Evolutionary conservation across 2,113 vertebrate species (phyloP).

Genomic region (Sterna hirundo): DNA sequence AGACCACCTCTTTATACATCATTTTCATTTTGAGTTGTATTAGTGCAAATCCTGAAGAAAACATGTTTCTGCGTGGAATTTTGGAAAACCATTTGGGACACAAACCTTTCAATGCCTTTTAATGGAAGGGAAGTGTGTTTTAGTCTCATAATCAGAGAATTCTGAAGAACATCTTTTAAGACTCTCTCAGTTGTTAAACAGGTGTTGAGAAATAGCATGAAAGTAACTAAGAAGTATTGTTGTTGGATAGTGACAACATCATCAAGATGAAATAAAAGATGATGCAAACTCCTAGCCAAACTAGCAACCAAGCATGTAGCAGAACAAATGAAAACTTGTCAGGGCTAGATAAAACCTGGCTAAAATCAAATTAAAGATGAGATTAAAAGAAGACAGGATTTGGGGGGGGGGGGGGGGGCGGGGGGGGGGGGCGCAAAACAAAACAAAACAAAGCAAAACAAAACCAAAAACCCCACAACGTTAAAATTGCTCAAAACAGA

Average conservation of each 20-base stretch:
- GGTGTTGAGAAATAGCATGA: neutral
- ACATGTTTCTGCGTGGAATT: fast-evolving
- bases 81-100: neutral
- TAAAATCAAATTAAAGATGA: neutral
- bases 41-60: neutral
- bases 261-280: neutral
- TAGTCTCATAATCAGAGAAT: neutral
- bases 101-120: neutral
- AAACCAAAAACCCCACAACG: neutral
- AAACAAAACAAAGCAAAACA: neutral
- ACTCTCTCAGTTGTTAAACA: neutral
- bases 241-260: neutral
- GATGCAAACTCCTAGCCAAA: neutral
- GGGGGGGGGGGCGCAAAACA: too few species aligned
- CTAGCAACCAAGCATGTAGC: neutral
- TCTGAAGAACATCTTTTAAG: neutral
- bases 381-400: neutral
- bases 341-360: neutral
- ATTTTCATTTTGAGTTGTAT: neutral
- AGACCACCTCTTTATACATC: neutral
- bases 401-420: too few species aligned
- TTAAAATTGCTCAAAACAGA: neutral
- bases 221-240: neutral
- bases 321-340: neutral
- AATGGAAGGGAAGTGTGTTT: neutral